These are phyloP conservation scores for Eubucco bourcierii DNA, from an alignment of 2,113 vertebrate species.

Conservation along the genomic window DNA sequence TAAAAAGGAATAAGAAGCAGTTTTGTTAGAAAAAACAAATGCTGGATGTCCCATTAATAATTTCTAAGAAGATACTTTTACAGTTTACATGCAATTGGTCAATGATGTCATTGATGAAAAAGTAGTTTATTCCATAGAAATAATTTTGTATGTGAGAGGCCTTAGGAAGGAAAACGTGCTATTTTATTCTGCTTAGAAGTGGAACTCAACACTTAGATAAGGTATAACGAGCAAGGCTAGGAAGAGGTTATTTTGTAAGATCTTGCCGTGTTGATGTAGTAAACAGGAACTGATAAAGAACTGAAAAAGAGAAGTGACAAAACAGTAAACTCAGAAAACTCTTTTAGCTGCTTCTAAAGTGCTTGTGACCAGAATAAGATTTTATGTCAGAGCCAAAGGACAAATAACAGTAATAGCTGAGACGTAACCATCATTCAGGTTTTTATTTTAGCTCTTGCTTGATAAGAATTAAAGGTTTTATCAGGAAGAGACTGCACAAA, in stretches of 20 bases:
- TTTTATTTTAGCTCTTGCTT: not conserved
- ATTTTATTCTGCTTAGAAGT: not conserved
- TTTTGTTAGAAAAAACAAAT: not conserved
- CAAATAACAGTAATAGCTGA: not conserved
- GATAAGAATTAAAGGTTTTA: not conserved
- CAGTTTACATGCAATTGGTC: not conserved
- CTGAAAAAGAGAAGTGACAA: not conserved
- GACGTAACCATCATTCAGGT: not conserved
- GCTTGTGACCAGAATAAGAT: not conserved
- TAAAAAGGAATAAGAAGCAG: not conserved
- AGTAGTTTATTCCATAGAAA: not conserved
- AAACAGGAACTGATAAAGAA: slow-evolving; percentile 25
- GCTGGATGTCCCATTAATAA: not conserved
- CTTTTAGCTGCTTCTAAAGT: slow-evolving; percentile 15
- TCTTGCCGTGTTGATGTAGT: not conserved
- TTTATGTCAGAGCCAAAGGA: not conserved
- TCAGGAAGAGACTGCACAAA: not conserved
- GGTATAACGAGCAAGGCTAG: not conserved
- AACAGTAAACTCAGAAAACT: not conserved
- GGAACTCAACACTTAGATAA: not conserved
- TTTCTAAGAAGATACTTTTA: not conserved
- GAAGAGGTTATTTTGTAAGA: not conserved
- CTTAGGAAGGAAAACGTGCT: not conserved
- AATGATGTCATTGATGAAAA: not conserved
- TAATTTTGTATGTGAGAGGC: not conserved